phyloP scores from a whole-genome alignment of 1,140 invertebrate species.

The Cylas formicarius region DNA sequence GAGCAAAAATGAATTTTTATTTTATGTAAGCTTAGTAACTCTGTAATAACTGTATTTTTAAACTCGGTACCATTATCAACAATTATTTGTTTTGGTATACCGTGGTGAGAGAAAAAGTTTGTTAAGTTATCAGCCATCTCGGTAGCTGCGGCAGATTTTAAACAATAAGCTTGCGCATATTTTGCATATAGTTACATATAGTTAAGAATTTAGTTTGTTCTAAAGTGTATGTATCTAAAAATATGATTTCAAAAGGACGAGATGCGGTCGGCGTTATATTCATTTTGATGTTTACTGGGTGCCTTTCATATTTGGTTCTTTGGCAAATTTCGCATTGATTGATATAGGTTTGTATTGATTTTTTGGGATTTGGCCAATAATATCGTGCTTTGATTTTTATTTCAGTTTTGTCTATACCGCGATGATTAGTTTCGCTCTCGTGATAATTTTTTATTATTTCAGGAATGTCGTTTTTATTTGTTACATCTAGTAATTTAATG shows the following conservation, averaged over 20 bases:
- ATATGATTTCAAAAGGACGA: no score
- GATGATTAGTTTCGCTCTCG: no score
- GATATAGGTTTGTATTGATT: no score
- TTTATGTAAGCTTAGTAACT: conserved; percentile 2
- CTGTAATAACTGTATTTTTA: conserved; percentile 4
- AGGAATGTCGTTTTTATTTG: conserved; percentile 7
- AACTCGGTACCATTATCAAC: conserved; percentile 5
- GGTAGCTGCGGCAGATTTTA: neutral
- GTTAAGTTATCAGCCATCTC: no score
- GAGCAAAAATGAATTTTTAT: conserved; percentile 3
- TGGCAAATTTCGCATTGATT: no score
- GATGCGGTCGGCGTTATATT: no score
- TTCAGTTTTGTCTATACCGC: no score
- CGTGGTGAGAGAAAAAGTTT: neutral
- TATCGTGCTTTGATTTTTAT: no score
- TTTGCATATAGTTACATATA: conserved; percentile 1
- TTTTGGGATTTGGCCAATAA: no score
- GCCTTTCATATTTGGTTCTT: no score
- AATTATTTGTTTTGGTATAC: conserved; percentile 10
- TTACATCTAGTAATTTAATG: conserved; percentile 4
- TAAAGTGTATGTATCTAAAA: conserved; percentile 3
- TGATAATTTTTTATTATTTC: conserved; percentile 14
- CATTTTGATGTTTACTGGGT: no score
- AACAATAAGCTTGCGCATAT: conserved; percentile 2
- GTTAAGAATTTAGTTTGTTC: conserved; percentile 6